Evolutionary conservation across 64 coral and sea anemone species (phyloP), one percentile per base, ranked within the genome.

Genomic region (Montipora sp.): DNA sequence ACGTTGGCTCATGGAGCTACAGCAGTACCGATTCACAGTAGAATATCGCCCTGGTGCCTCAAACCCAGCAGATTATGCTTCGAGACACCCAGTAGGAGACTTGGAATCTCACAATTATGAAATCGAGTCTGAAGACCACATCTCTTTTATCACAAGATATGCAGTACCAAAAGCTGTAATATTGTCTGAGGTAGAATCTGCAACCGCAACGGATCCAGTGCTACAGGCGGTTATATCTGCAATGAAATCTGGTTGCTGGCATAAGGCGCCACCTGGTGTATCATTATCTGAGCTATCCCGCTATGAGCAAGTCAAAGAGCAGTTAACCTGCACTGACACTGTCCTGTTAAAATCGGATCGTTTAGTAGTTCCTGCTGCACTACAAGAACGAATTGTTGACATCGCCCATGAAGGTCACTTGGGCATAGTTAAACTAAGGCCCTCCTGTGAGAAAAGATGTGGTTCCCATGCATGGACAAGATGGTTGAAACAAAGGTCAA

Each of bases 211-310:
- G 51, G 92, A 93, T 89, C 92, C 86, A 89, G 46, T 55, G 11
- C 85, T 93, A 83, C 86, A 89, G 83, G 85, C 85, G 7, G 85
- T 93, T 53, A 93, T 91, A 18, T 75, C 80, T 45, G 90, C 90
- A 3, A 69, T 92, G 9, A 84, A 84, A 48, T 92, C 79, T 43
- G 49, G 70, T n/a, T 75, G 78, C 80, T 83, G 90, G 89, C 76
- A 90, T 36, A 90, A 7, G 74, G n/a, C n/a, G n/a, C n/a, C n/a
- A n/a, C n/a, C n/a, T n/a, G n/a, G n/a, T n/a, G n/a, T n/a, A n/a
- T n/a, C n/a, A n/a, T n/a, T n/a, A n/a, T n/a, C n/a, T n/a, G n/a
- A n/a, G n/a, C n/a, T n/a, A n/a, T n/a, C n/a, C n/a, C n/a, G n/a
- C n/a, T n/a, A n/a, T n/a, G n/a, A n/a, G n/a, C n/a, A n/a, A n/a